phyloP scores from a whole-genome alignment of 2,888 invertebrate genomes.

The Himalopsyche tibetana region DNA sequence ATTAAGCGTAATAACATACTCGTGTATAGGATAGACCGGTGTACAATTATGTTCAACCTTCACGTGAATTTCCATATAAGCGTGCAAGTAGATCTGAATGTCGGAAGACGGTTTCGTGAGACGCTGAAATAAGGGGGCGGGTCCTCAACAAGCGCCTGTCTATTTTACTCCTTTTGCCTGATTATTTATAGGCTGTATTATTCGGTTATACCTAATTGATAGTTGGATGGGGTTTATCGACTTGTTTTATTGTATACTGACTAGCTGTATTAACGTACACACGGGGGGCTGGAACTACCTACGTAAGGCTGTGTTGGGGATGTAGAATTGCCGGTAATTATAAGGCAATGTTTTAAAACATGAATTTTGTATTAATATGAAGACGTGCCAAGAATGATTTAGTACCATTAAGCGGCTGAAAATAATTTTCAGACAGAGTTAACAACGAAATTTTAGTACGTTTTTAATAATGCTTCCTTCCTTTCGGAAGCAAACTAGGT shows the following conservation, averaged over 20 bases:
- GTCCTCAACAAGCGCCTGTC: constrained; percentile 46
- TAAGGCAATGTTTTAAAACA: constrained; percentile 20
- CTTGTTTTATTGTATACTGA: constrained; percentile 33
- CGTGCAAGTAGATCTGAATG: constrained; percentile 29
- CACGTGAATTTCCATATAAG: constrained; percentile 30
- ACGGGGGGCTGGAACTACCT: neutral
- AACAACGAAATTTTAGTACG: too few relatives aligned
- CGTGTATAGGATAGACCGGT: neutral
- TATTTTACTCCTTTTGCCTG: constrained; percentile 23
- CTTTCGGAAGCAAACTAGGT: too few relatives aligned
- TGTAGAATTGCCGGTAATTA: constrained; percentile 36
- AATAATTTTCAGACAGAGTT: neutral
- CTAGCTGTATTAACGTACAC: neutral
- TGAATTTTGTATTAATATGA: constrained; percentile 24
- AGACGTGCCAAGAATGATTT: constrained; percentile 1
- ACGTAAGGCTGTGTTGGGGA: constrained; percentile 1
- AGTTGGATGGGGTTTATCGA: constrained; percentile 57
- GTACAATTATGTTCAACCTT: constrained; percentile 9
- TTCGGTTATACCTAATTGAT: constrained; percentile 60
- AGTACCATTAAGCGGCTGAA: neutral
- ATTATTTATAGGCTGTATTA: constrained; percentile 58
- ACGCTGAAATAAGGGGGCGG: constrained; percentile 45
- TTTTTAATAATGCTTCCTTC: too few relatives aligned
- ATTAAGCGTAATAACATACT: neutral
- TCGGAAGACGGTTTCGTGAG: constrained; percentile 11